Conservation (phyloP, 1,140 invertebrate species). For the Vanessa atalanta region DNA sequence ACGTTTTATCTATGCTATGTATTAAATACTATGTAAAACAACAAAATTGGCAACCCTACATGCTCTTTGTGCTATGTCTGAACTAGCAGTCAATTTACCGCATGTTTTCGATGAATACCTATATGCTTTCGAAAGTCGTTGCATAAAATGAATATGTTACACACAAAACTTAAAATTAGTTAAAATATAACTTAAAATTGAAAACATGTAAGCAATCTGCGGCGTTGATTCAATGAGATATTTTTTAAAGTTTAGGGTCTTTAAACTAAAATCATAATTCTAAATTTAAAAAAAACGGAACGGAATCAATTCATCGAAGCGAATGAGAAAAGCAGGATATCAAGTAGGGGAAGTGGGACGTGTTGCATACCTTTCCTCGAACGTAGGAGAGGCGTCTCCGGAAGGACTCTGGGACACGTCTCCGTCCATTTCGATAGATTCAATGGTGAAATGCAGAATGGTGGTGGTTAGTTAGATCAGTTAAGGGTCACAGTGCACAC, state of each 20-base stretch:
- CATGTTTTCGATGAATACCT: too few relatives aligned
- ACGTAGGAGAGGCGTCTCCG: conserved; percentile 59
- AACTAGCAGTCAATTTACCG: too few relatives aligned
- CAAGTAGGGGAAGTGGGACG: conserved; percentile 18
- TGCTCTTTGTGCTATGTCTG: too few relatives aligned
- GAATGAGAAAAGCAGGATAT: conserved; percentile 26
- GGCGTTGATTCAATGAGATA: too few relatives aligned
- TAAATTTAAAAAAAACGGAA: background rate
- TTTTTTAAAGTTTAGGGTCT: background rate
- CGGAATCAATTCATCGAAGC: conserved; percentile 25
- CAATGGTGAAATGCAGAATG: conserved; percentile 1
- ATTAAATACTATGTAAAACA: too few relatives aligned
- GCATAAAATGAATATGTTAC: too few relatives aligned
- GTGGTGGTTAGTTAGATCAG: background rate
- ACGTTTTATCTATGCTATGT: too few relatives aligned
- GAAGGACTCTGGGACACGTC: conserved; percentile 62
- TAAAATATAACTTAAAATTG: too few relatives aligned
- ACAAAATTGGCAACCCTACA: too few relatives aligned
- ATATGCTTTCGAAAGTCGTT: too few relatives aligned
- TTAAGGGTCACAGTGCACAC: conserved; percentile 32
- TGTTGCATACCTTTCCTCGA: conserved; percentile 64
- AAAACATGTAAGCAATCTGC: too few relatives aligned
- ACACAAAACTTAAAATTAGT: too few relatives aligned
- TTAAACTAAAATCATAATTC: background rate
- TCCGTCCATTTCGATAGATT: conserved; percentile 55